These are phyloP conservation scores for Condylostylus longicornis DNA, from an alignment of 1,140 invertebrate species.

Conservation along the genomic window DNA sequence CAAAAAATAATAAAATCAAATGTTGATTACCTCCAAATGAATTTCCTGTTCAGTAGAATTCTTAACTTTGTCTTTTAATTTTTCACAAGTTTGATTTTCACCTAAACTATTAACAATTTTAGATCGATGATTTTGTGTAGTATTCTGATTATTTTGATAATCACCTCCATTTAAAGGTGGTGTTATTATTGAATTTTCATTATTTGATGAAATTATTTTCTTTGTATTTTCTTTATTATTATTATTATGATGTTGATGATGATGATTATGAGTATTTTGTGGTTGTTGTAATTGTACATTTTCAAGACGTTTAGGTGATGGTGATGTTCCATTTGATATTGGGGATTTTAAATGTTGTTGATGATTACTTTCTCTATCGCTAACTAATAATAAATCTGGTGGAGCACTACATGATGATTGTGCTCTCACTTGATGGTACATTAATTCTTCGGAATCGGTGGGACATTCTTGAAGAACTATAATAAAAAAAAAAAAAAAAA, in stretches of 20 bases:
- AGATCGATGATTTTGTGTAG: too few relatives aligned
- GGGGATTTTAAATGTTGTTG: constrained; percentile 23
- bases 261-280: constrained; percentile 5
- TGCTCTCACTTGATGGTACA: constrained; percentile 31
- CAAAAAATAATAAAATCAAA: too few relatives aligned
- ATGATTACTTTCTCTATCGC: constrained; percentile 31
- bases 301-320: neutral
- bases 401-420: constrained; percentile 31
- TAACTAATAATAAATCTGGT: constrained; percentile 28
- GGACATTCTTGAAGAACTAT: constrained; percentile 31
- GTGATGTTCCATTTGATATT: constrained; percentile 9
- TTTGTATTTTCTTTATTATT: too few relatives aligned
- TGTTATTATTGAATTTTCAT: too few relatives aligned
- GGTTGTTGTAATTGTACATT: constrained; percentile 7
- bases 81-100: too few relatives aligned
- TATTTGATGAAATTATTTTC: too few relatives aligned
- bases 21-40: too few relatives aligned
- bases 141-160: too few relatives aligned
- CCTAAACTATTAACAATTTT: too few relatives aligned
- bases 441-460: constrained; percentile 31
- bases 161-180: too few relatives aligned
- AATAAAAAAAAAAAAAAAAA: constrained; percentile 6
- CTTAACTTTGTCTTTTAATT: too few relatives aligned
- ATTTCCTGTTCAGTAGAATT: too few relatives aligned
- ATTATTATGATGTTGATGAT: constrained; percentile 1